Conservation (phyloP, 2,113 vertebrate species). For the Polypterus bichir region DNA sequence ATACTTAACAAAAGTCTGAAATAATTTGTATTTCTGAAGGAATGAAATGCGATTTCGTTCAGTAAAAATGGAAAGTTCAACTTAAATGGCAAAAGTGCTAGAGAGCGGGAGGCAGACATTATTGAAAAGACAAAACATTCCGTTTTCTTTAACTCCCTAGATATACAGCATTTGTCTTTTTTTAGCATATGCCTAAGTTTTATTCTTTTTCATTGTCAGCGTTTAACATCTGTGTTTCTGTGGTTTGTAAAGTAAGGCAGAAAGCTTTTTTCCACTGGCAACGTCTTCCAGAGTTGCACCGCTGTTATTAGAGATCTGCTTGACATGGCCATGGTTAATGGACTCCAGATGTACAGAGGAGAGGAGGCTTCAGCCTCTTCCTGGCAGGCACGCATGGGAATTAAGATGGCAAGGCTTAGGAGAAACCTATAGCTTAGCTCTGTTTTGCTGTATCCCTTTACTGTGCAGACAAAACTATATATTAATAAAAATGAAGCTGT, state of each 20-base stretch:
- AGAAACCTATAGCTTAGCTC: not conserved
- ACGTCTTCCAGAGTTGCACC: slow-evolving; percentile 25
- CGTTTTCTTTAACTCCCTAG: too few relatives aligned
- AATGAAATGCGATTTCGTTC: too few relatives aligned
- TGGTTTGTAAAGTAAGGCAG: slow-evolving; percentile 14
- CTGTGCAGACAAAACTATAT: not conserved
- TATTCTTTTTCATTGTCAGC: slow-evolving; percentile 9
- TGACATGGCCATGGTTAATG: slow-evolving; percentile 40
- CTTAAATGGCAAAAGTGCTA: too few relatives aligned
- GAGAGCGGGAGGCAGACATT: too few relatives aligned
- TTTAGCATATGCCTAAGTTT: slow-evolving; percentile 2
- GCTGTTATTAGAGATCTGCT: slow-evolving; percentile 32
- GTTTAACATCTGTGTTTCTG: slow-evolving; percentile 14
- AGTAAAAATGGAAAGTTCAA: too few relatives aligned
- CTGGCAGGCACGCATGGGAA: slow-evolving; percentile 4
- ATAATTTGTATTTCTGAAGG: too few relatives aligned
- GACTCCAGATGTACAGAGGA: slow-evolving; percentile 40
- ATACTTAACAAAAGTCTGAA: too few relatives aligned
- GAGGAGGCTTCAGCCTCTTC: not conserved
- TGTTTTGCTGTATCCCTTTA: not conserved
- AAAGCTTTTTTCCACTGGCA: slow-evolving; percentile 40
- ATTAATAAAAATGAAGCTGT: not conserved
- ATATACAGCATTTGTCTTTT: not conserved
- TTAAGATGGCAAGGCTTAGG: slow-evolving; percentile 22
- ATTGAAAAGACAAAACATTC: too few relatives aligned